A percentile compares a stretch with the other conserved stretches of the same genome.
Conservation (phyloP, 2,888 invertebrate genomes). For the Stenchaetothrips biformis region DNA sequence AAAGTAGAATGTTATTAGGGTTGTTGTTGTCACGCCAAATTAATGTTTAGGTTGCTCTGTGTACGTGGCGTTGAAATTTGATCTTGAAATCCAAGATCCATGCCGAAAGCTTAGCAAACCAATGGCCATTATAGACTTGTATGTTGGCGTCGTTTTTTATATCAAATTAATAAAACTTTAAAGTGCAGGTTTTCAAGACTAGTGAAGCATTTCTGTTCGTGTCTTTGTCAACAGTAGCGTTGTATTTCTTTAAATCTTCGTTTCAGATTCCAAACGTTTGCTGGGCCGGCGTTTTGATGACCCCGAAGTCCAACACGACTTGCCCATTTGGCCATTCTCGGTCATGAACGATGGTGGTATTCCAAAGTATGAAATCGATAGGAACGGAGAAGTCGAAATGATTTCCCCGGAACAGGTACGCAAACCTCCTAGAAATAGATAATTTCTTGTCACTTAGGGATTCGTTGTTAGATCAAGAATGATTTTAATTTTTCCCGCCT, state of each 20-base stretch:
- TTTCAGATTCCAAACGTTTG: slow-evolving; percentile 74
- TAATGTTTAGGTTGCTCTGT: too few species aligned
- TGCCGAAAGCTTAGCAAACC: too few species aligned
- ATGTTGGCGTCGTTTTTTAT: too few species aligned
- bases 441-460: background rate
- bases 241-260: slow-evolving; percentile 44
- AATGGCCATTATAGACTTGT: background rate
- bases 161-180: too few species aligned
- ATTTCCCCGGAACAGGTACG: slow-evolving; percentile 82
- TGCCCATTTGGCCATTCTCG: slow-evolving; percentile 92
- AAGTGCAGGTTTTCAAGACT: too few species aligned
- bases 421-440: slow-evolving; percentile 45
- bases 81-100: too few species aligned
- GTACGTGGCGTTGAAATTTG: too few species aligned
- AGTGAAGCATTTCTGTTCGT: too few species aligned
- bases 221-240: too few species aligned
- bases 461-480: background rate
- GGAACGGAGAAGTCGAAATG: slow-evolving; percentile 81
- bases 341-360: slow-evolving; percentile 74
- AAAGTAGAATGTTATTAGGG: too few species aligned
- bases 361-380: slow-evolving; percentile 76
- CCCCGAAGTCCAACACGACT: slow-evolving; percentile 81
- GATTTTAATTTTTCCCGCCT: too few species aligned
- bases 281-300: slow-evolving; percentile 65
- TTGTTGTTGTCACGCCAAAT: too few species aligned